Percentiles rank a stretch among this genome's conserved stretches.
Evolutionary conservation across 2,797 vertebrate species (phyloP).

Genomic region (Anisognathus igniventris): DNA sequence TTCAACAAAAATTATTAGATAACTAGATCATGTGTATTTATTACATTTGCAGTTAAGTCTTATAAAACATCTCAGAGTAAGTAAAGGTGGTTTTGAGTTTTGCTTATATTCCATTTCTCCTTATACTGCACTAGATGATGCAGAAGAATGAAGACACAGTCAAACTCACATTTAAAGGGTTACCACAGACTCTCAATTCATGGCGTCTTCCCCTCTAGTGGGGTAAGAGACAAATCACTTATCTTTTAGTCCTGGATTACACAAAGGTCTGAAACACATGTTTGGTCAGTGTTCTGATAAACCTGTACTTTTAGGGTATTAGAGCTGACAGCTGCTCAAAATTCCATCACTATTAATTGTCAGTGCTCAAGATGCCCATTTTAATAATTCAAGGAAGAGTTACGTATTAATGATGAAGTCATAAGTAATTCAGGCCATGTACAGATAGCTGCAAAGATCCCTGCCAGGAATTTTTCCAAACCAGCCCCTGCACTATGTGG

Average conservation of each 20-base stretch:
- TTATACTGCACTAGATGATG: not conserved
- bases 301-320: not conserved
- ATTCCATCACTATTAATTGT: not conserved
- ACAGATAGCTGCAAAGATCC: not conserved
- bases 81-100: not conserved
- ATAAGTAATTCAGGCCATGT: not conserved
- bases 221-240: not conserved
- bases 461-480: not conserved
- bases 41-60: not conserved
- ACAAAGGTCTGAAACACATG: not conserved
- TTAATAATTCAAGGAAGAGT: not conserved
- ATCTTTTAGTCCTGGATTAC: not conserved
- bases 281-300: not conserved
- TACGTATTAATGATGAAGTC: not conserved
- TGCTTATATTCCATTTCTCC: not conserved
- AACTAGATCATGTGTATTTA: not conserved
- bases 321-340: not conserved
- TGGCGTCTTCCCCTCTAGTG: not conserved
- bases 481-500: too few species aligned
- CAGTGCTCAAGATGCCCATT: not conserved
- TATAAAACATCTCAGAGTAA: not conserved
- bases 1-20: not conserved
- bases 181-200: not conserved
- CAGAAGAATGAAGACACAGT: not conserved
- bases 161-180: not conserved